A percentile compares a stretch with the other conserved stretches of the same genome.
These are phyloP conservation scores for Drosophila diplacantha DNA, from an alignment of 2,888 invertebrate species.

Conservation along the genomic window DNA sequence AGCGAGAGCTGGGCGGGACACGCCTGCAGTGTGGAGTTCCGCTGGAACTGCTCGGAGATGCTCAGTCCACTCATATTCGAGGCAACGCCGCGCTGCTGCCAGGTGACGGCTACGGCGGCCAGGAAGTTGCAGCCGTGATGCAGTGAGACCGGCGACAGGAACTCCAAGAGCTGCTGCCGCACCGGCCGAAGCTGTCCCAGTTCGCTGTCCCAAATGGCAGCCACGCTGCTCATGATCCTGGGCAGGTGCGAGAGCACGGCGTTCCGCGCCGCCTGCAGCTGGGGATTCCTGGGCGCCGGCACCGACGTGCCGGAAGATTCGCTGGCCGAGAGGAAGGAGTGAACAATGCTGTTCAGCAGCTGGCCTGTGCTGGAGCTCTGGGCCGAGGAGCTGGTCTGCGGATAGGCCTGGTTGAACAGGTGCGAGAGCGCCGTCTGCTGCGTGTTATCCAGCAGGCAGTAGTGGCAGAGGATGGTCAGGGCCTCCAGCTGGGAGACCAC, in stretches of 20 bases:
- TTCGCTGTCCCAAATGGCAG: conserved; percentile 88
- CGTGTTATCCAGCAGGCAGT: conserved; percentile 83
- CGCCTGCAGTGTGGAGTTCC: conserved; percentile 79
- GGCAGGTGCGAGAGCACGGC: conserved; percentile 88
- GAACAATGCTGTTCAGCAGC: conserved; percentile 87
- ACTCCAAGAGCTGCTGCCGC: conserved; percentile 87
- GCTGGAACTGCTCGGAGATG: conserved; percentile 73
- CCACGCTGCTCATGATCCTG: conserved; percentile 87
- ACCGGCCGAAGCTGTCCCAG: conserved; percentile 80
- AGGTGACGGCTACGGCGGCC: conserved; percentile 90
- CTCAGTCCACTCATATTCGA: conserved; percentile 72
- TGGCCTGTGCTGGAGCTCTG: conserved; percentile 83
- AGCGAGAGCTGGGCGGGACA: conserved; percentile 85
- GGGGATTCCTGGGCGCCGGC: conserved; percentile 73
- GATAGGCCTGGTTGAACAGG: conserved; percentile 80
- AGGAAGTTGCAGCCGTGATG: conserved; percentile 89
- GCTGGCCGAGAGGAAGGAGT: conserved; percentile 84
- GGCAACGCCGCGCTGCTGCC: conserved; percentile 84
- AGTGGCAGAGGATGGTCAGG: conserved; percentile 87
- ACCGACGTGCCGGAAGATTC: conserved; percentile 61
- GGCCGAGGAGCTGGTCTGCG: conserved; percentile 79
- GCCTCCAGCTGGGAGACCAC: conserved; percentile 87
- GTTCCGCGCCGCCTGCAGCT: conserved; percentile 81
- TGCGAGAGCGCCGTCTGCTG: conserved; percentile 80
- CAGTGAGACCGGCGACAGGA: conserved; percentile 89